Evolutionary conservation across 2,113 vertebrate genomes (phyloP).

Genomic region (Eira barbara): DNA sequence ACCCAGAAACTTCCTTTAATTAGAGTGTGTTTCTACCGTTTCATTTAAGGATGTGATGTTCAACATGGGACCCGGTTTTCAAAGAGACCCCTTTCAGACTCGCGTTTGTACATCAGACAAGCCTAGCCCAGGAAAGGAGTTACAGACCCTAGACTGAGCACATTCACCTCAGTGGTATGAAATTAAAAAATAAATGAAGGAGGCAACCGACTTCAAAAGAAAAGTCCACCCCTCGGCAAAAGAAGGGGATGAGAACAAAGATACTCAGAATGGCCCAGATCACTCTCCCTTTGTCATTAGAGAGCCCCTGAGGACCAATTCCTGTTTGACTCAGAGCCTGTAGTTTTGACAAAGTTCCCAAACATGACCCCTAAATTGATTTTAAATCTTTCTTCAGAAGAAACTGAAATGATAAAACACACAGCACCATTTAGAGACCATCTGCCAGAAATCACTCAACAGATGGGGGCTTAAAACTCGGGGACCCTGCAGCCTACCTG

Average conservation of each 20-base stretch:
- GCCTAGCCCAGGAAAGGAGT: not conserved
- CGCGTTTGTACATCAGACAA: conserved; percentile 38
- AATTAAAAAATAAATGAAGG: conserved; percentile 43
- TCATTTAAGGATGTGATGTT: conserved; percentile 21
- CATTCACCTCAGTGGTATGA: not conserved
- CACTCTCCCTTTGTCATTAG: conserved; percentile 24
- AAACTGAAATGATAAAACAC: conserved; percentile 69
- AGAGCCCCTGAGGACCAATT: conserved; percentile 6
- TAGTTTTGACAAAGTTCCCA: conserved; percentile 59
- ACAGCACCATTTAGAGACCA: conserved; percentile 45
- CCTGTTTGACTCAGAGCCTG: conserved; percentile 37
- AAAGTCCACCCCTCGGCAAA: not conserved
- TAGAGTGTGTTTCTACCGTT: conserved; percentile 23
- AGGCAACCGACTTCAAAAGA: conserved; percentile 14
- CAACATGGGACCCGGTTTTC: not conserved
- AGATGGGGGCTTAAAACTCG: conserved; percentile 47
- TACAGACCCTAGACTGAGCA: not conserved
- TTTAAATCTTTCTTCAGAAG: conserved; percentile 69
- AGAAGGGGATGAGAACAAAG: not conserved
- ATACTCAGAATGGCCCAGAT: not conserved
- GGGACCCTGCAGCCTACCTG: not conserved
- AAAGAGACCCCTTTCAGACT: not conserved
- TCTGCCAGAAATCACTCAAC: conserved; percentile 28
- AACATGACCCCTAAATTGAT: conserved; percentile 75
- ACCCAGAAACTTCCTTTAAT: conserved; percentile 1